Base-by-base conservation (phyloP, 2,888 invertebrate genomes). In the Tiliacea aurago region DNA sequence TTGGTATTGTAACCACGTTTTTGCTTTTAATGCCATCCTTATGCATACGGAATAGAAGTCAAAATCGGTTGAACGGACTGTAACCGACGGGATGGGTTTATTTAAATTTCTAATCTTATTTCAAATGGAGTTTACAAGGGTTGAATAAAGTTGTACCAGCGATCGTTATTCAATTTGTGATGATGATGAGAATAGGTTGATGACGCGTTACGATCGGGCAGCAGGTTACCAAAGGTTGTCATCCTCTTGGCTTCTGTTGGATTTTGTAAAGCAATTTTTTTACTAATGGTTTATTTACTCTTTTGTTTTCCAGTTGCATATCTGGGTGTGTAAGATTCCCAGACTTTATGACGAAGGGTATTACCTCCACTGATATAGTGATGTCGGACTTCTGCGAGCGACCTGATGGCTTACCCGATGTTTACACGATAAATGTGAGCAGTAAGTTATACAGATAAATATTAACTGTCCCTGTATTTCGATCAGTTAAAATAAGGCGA, bases 251-350 rank as follows among this genome's bases (percentile, higher is more conserved):
- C 20, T 28, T 63, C 33, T 64, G 3, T 33, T 33, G 18, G 33
- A 33, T 15, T n/a, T 55, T 33, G 15, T 15, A 33, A 33, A 63
- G 13, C 5, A 20, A 28, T 13, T 45, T 28, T 49, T 66, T 37
- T 18, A 28, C 13, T 59, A 62, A 55, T 33, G 5, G 18, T 45
- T n/a, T 3, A 33, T 45, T n/a, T 47, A 13, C 23, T 18, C 13
- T 23, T 62, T 49, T 72, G 6, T 55, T 72, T 82, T 56, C 1
- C 88, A 97, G 97, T 74, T 93, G 97, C 63, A 94, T 96, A 80
- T 96, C 94, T 67, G 97, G 97, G 0, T 95, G 93, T 70, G 93
- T 97, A 4, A 92, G 97, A 67, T 91, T 94, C 23, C 96, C 96
- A 0, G 93, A 95, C 84, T 96, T 90, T 58, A 83, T 87, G 1